Base-by-base conservation (phyloP, 1,140 invertebrate species). In the Phymastichus coffea region DNA sequence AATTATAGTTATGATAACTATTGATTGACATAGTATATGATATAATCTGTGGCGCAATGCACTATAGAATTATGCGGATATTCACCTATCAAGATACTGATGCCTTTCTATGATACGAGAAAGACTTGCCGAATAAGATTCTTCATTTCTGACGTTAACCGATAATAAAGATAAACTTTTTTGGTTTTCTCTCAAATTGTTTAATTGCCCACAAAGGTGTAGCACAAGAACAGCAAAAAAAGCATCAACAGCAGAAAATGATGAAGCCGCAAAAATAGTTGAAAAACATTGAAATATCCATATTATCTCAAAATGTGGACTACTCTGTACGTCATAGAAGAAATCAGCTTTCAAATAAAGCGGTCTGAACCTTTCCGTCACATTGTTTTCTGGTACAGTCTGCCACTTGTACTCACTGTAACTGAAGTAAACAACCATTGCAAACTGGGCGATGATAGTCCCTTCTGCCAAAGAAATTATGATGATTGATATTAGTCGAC, bases 181-280 rank as follows among this genome's bases (percentile, higher is more conserved):
- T 54, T 14, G 9, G 4, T 19, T 48, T 1, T 37, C 17, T 40
- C 12, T 52, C 15, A 61, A 20, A 56, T 56, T 61, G 0, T n/a
- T 63, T n/a, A 84, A 54, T 19, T 82, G 76, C 23, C 79, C 82
- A n/a, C 78, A 74, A 14, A 78, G 70, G 54, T 83, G 80, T 0
- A 80, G 74, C 17, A 82, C 70, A n/a, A 83, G 44, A 3, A 74
- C 70, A 1, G 72, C 70, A n/a, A 82, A 71, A 19, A 84, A 67
- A 2, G 71, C 76, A 35, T 84, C 81, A 35, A 81, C 73, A 12
- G 67, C 68, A 0, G 81, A 68, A 58, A 83, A 83, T 3, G 75
- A 66, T 3, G 51, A 66, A 2, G 77, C 79, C 0, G 73, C 70
- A 1, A 77, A 58, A 6, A 66, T 46, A 2, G 77, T 46, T 0